Evolutionary conservation across 35 echinoderm and acorn worm species (phyloP).

Genomic region (Ophioderma brevispina): DNA sequence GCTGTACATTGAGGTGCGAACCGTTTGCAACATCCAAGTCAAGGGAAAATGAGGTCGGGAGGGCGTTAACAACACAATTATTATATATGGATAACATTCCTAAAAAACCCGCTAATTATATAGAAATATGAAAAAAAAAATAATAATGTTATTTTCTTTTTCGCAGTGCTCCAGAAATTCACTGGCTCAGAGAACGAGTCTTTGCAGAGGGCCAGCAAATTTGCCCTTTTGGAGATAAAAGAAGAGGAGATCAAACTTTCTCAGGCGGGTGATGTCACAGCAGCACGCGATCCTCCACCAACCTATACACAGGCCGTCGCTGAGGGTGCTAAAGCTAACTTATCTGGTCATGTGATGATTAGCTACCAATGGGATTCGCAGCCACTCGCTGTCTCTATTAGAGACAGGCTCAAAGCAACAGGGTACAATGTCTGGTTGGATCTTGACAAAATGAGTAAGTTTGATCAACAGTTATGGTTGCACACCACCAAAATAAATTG

Average conservation of each 20-base stretch:
- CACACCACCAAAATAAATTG: too few species aligned
- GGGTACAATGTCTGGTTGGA: conserved; percentile 60
- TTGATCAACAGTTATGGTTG: too few species aligned
- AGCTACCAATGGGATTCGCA: conserved; percentile 65
- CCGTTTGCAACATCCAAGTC: too few species aligned
- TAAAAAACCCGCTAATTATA: too few species aligned
- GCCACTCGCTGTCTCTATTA: conserved; percentile 6
- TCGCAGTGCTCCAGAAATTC: not conserved
- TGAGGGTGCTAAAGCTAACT: not conserved
- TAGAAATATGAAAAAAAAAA: too few species aligned
- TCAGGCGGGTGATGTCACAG: not conserved
- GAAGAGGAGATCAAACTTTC: not conserved
- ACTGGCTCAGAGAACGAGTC: not conserved
- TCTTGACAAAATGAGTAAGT: conserved; percentile 44
- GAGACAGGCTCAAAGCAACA: conserved; percentile 14
- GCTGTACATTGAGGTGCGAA: too few species aligned
- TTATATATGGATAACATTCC: too few species aligned
- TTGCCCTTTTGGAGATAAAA: not conserved
- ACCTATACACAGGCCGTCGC: not conserved
- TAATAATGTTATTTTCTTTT: not conserved
- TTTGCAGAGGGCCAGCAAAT: not conserved
- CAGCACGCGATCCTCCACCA: not conserved
- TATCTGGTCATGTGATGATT: conserved; percentile 36
- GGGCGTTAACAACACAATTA: too few species aligned
- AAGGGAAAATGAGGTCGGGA: too few species aligned